These are phyloP conservation scores for Ricordea florida DNA, from an alignment of 92 coral and sea anemone genomes.

Conservation along the genomic window DNA sequence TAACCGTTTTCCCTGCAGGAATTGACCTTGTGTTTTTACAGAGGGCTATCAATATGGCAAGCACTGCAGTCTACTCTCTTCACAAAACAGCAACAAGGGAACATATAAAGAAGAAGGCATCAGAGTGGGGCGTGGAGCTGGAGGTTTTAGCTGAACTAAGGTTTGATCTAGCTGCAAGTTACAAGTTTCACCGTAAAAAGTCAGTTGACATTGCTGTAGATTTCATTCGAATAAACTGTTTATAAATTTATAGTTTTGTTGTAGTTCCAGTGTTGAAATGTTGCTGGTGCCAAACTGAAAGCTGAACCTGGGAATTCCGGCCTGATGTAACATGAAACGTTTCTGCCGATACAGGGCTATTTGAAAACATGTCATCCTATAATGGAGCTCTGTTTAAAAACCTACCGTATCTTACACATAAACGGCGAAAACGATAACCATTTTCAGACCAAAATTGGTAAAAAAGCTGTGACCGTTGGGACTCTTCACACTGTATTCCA, in stretches of 20 bases:
- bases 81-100: constrained; percentile 96
- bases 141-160: constrained; percentile 96
- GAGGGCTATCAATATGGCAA: constrained; percentile 77
- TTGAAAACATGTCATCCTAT: too few species aligned
- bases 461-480: too few species aligned
- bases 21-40: constrained; percentile 88
- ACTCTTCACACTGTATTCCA: too few species aligned
- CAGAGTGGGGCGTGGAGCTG: constrained; percentile 75
- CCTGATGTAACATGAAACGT: too few species aligned
- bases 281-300: not conserved
- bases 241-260: not conserved
- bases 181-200: constrained; percentile 82
- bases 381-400: too few species aligned
- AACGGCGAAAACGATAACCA: too few species aligned
- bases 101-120: constrained; percentile 73
- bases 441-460: too few species aligned
- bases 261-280: not conserved
- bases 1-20: constrained; percentile 42
- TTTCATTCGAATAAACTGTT: constrained; percentile 73
- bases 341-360: too few species aligned
- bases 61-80: constrained; percentile 84
- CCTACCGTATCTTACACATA: too few species aligned
- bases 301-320: not conserved
- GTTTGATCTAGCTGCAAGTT: constrained; percentile 84
- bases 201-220: constrained; percentile 97